A percentile compares a stretch with the other conserved stretches of the same genome.
Conservation (phyloP, 2,888 invertebrate genomes). For the Hyalella azteca region DNA sequence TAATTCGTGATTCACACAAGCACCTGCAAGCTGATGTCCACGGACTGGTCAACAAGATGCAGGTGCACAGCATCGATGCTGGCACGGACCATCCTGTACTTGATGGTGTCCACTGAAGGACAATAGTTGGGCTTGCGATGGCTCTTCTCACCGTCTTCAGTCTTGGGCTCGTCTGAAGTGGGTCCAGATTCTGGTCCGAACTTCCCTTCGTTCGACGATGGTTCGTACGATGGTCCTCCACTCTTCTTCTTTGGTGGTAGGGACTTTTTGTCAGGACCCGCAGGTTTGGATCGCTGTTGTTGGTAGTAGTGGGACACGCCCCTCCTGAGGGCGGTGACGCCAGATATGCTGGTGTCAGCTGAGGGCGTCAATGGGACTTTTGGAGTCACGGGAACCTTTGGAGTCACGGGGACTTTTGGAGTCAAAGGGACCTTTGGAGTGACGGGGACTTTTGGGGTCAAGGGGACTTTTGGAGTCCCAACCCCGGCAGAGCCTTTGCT, state of each 20-base stretch:
- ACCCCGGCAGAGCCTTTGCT: not conserved
- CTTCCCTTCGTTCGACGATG: not conserved
- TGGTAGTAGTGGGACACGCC: conserved; percentile 32
- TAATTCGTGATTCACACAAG: too few species aligned
- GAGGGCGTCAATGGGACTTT: not conserved
- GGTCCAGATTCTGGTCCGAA: too few species aligned
- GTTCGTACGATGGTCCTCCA: not conserved
- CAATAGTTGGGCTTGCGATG: conserved; percentile 65
- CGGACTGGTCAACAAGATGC: conserved; percentile 86
- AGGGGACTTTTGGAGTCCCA: not conserved
- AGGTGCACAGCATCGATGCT: conserved; percentile 88
- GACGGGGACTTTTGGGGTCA: not conserved
- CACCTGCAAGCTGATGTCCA: conserved; percentile 84
- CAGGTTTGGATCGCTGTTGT: not conserved
- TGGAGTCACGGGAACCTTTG: not conserved
- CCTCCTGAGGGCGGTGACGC: conserved; percentile 1
- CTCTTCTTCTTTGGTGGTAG: conserved; percentile 18
- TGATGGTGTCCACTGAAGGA: conserved; percentile 82
- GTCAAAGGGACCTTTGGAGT: too few species aligned
- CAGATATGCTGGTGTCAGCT: not conserved
- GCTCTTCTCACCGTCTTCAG: too few species aligned
- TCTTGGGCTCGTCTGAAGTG: not conserved
- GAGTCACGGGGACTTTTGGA: not conserved
- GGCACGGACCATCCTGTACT: conserved; percentile 90
- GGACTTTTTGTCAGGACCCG: not conserved